phyloP scores from a whole-genome alignment of 1,140 invertebrate genomes.

The Ceratina australensis region DNA sequence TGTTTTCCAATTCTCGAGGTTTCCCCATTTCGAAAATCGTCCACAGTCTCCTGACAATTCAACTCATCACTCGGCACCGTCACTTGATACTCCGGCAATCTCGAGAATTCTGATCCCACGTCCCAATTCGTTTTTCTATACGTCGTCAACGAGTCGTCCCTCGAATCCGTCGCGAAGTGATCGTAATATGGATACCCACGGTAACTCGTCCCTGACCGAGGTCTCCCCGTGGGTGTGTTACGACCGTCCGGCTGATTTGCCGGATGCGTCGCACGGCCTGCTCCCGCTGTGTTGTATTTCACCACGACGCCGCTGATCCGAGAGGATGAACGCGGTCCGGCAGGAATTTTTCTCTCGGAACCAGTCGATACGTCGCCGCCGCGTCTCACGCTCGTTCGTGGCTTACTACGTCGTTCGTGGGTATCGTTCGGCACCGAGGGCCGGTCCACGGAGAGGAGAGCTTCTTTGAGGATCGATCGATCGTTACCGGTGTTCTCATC shows the following conservation, averaged over 20 bases:
- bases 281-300: not conserved
- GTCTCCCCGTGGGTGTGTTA: not conserved
- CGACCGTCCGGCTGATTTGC: not conserved
- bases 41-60: too few relatives aligned
- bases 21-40: too few relatives aligned
- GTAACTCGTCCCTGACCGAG: too few relatives aligned
- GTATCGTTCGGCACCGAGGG: not conserved
- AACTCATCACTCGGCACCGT: not conserved
- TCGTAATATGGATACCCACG: not conserved
- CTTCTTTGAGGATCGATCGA: not conserved
- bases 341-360: not conserved
- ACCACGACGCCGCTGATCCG: not conserved
- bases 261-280: not conserved
- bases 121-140: too few relatives aligned
- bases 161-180: conserved; percentile 3
- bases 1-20: too few relatives aligned
- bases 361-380: not conserved
- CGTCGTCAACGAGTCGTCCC: not conserved
- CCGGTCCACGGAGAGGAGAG: not conserved
- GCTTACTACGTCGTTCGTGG: not conserved
- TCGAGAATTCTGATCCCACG: too few relatives aligned
- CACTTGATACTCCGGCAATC: too few relatives aligned
- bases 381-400: not conserved
- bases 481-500: not conserved
- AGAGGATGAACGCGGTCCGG: not conserved